Base-by-base conservation (phyloP, 2,797 vertebrate species). In the Galago senegalensis region DNA sequence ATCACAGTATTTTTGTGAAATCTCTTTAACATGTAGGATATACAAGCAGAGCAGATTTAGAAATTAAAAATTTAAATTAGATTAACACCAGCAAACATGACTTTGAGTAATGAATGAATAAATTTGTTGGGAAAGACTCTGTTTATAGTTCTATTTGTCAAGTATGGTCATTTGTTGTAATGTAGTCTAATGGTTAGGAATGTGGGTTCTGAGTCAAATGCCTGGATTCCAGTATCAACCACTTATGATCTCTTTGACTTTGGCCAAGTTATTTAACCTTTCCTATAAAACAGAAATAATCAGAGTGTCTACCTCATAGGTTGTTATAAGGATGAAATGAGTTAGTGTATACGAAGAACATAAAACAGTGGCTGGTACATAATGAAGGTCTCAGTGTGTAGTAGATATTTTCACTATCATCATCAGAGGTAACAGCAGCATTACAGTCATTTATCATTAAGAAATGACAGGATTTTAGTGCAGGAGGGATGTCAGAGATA, bases 31-130 rank as follows among this genome's bases (percentile, higher is more conserved):
- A 75, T 87, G 53, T 76, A 89, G 43, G 31, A 69, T 37, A 37
- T 53, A 10, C 43, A 87, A 92, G 17, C 77, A 91, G 40, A 92
- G 34, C 18, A 93, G 43, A 70, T 58, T 73, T 21, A 49, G 40
- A 13, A 75, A n/a, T 87, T 95, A 77, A 77, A 84, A 58, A 65
- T 87, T 94, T 93, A 82, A 82, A 49, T 80, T 84, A 60, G 31
- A 88, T 60, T 83, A 90, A 76, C 58, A 14, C n/a, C 27, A 83
- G 37, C 16, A 93, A 81, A 79, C 40, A 70, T 56, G 40, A 31
- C 65, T 7, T 21, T 20, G 65, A 34, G 17, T n/a, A 69, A 69
- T 69, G 65, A 34, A 12, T 72, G 46, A 69, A 27, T 63, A 87
- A 75, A 67, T 61, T 87, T 31, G 69, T 16, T 82, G 67, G 37